Evolutionary conservation across 2,888 invertebrate genomes (phyloP).

Genomic region (Mycalesis mineus): DNA sequence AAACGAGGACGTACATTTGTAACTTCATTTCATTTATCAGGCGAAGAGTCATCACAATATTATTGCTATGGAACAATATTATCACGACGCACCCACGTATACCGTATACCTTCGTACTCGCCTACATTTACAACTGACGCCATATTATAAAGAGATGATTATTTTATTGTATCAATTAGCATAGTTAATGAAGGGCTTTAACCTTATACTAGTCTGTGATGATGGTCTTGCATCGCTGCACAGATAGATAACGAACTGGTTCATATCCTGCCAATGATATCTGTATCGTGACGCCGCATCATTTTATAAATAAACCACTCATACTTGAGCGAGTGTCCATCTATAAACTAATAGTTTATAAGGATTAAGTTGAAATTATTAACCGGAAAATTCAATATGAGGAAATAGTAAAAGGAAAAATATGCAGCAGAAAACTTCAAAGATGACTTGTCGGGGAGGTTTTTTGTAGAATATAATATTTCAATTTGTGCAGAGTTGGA

Average conservation of each 20-base stretch:
- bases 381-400: neutral
- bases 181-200: slow-evolving; percentile 20
- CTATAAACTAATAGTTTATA: slow-evolving; percentile 1
- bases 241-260: slow-evolving; percentile 43
- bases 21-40: neutral
- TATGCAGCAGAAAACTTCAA: neutral
- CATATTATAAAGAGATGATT: slow-evolving; percentile 11
- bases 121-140: slow-evolving; percentile 6
- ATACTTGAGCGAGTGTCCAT: slow-evolving; percentile 12
- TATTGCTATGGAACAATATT: slow-evolving; percentile 8
- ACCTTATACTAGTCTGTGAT: slow-evolving; percentile 21
- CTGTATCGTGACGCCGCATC: slow-evolving; percentile 18
- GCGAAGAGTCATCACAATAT: neutral
- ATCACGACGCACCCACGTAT: slow-evolving; percentile 1
- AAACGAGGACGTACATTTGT: neutral
- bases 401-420: neutral
- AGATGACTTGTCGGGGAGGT: neutral
- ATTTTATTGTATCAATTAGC: slow-evolving; percentile 17
- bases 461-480: neutral
- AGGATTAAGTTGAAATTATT: neutral
- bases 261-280: slow-evolving; percentile 40
- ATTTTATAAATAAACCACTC: slow-evolving; percentile 11
- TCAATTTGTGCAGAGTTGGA: neutral
- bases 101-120: neutral
- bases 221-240: slow-evolving; percentile 23